Percentiles rank a stretch among this genome's conserved stretches.
Conservation (phyloP, 2,113 vertebrate genomes). For the Saguinus imperator region DNA sequence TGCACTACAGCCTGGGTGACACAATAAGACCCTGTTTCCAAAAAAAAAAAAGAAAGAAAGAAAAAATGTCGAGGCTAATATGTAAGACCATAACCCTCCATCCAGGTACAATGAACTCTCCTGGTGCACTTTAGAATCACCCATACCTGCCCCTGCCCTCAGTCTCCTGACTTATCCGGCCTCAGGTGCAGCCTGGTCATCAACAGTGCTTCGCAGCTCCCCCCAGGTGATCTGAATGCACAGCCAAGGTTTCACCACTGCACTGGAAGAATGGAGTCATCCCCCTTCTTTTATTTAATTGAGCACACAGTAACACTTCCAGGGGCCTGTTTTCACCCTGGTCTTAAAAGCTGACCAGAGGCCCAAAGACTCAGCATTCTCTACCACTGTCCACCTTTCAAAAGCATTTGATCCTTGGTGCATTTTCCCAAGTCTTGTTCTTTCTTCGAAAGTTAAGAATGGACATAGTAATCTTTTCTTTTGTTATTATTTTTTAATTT, state of each 20-base stretch:
- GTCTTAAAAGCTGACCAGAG: background rate
- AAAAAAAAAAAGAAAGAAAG: no score
- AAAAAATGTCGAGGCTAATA: background rate
- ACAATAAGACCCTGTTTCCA: no score
- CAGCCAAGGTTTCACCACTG: background rate
- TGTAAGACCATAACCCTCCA: background rate
- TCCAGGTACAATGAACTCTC: background rate
- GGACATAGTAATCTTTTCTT: background rate
- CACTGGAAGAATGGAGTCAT: background rate
- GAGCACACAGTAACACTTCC: background rate
- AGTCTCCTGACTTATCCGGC: background rate
- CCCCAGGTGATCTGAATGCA: background rate
- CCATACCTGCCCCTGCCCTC: background rate
- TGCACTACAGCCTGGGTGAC: no score
- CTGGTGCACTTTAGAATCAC: no score
- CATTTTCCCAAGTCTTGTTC: background rate
- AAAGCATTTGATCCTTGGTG: background rate
- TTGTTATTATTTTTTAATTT: background rate
- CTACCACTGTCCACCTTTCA: background rate
- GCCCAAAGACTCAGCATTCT: background rate
- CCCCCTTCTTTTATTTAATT: rapidly evolving
- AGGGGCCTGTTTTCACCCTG: background rate
- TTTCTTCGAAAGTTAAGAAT: background rate
- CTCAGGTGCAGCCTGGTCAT: background rate
- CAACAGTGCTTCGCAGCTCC: background rate